These are phyloP conservation scores for Actinia equina DNA, from an alignment of 64 coral and sea anemone genomes.

Conservation along the genomic window DNA sequence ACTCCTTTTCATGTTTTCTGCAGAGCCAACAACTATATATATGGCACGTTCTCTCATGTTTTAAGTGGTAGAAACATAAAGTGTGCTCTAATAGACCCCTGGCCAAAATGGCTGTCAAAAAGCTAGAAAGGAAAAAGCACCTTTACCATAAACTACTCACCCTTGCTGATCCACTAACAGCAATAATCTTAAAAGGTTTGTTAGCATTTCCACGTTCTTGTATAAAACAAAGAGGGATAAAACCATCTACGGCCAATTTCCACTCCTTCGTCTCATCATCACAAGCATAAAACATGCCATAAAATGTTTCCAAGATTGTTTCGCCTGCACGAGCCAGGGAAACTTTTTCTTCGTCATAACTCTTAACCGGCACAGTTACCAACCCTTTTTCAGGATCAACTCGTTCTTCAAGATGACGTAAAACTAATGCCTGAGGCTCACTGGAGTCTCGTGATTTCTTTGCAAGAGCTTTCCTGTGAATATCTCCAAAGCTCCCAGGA, in stretches of 20 bases:
- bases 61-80: too few relatives aligned
- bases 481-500: conserved; percentile 38
- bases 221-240: conserved; percentile 83
- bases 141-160: conserved; percentile 38
- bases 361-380: neutral
- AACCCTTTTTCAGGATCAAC: neutral
- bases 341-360: conserved; percentile 40
- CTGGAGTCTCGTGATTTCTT: conserved; percentile 37
- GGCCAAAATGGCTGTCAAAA: too few relatives aligned
- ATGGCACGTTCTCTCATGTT: too few relatives aligned
- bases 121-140: too few relatives aligned
- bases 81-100: too few relatives aligned
- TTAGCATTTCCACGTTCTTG: conserved; percentile 76
- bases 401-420: conserved; percentile 55
- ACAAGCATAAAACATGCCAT: conserved; percentile 80
- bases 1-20: too few relatives aligned
- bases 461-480: conserved; percentile 46
- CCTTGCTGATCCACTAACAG: conserved; percentile 52
- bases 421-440: conserved; percentile 62
- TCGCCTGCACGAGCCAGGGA: conserved; percentile 54
- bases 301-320: conserved; percentile 66
- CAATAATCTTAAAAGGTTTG: conserved; percentile 86
- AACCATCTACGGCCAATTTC: conserved; percentile 65
- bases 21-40: too few relatives aligned
- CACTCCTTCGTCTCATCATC: conserved; percentile 62